Percentiles rank a stretch among this genome's conserved stretches.
Conservation (phyloP, 2,888 invertebrate species). For the Orthosia gracilis region DNA sequence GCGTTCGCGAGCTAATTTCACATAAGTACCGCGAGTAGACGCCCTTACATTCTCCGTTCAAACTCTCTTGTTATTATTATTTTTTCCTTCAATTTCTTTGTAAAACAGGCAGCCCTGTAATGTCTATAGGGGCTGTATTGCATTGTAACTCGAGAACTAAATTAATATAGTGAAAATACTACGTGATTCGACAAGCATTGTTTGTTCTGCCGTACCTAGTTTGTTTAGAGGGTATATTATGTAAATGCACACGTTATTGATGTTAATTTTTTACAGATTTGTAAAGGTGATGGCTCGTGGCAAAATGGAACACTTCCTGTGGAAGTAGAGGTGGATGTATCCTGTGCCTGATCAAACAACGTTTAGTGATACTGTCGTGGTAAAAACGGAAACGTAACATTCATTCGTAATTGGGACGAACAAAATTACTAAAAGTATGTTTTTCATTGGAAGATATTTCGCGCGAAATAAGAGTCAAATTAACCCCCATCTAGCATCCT, state of each 20-base stretch:
- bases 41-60: conserved; percentile 81
- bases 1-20: conserved; percentile 88
- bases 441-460: background rate
- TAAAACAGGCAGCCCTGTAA: conserved; percentile 83
- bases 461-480: background rate
- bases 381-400: conserved; percentile 1
- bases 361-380: conserved; percentile 47
- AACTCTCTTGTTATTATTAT: conserved; percentile 84
- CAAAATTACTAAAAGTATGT: background rate
- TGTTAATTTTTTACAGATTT: conserved; percentile 84
- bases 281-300: conserved; percentile 86
- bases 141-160: conserved; percentile 88
- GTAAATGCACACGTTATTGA: conserved; percentile 85
- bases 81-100: conserved; percentile 85
- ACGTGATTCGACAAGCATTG: conserved; percentile 84
- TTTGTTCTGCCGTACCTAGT: conserved; percentile 84
- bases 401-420: background rate
- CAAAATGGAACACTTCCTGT: conserved; percentile 81
- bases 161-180: conserved; percentile 88
- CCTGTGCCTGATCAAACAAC: conserved; percentile 64
- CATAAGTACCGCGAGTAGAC: conserved; percentile 86
- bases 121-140: conserved; percentile 80
- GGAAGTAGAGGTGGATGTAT: conserved; percentile 69
- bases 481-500: conserved; percentile 17
- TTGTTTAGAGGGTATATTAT: conserved; percentile 88